Conservation (phyloP, 2,113 vertebrate species). For the Azemiops feae region DNA sequence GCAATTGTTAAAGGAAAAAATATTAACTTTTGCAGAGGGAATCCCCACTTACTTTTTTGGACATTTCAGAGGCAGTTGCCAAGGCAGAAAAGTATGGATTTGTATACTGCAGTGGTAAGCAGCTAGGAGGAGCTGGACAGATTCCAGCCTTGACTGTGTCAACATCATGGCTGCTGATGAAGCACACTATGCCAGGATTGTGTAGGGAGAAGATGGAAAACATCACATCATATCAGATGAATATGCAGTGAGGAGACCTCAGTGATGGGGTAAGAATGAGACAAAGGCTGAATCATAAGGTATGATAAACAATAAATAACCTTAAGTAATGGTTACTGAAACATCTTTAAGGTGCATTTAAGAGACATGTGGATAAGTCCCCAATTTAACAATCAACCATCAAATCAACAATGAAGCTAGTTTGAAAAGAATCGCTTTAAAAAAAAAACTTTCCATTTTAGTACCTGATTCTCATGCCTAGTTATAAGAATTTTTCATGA, state of each 20-base stretch:
- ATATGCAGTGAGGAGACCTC: neutral
- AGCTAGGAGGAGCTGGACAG: neutral
- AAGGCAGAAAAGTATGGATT: neutral
- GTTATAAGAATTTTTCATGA: neutral
- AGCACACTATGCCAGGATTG: neutral
- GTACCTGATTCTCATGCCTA: neutral
- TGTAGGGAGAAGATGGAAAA: neutral
- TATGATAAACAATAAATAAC: neutral
- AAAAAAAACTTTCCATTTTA: neutral
- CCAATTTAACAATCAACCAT: neutral
- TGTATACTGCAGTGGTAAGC: neutral
- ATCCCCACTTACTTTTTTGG: neutral
- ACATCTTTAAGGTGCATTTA: too few relatives aligned
- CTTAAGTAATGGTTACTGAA: neutral
- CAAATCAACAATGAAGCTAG: neutral
- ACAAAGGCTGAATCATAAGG: neutral
- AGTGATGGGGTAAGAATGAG: neutral
- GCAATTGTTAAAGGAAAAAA: neutral
- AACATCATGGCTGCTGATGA: neutral
- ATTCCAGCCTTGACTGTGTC: neutral
- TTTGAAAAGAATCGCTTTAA: neutral
- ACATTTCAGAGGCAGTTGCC: neutral
- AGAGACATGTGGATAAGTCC: neutral
- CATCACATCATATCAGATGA: neutral
- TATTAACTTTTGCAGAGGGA: neutral